A percentile compares a stretch with the other conserved stretches of the same genome.
Conservation (phyloP, 1,140 invertebrate genomes). For the Harpegnathos saltator region DNA sequence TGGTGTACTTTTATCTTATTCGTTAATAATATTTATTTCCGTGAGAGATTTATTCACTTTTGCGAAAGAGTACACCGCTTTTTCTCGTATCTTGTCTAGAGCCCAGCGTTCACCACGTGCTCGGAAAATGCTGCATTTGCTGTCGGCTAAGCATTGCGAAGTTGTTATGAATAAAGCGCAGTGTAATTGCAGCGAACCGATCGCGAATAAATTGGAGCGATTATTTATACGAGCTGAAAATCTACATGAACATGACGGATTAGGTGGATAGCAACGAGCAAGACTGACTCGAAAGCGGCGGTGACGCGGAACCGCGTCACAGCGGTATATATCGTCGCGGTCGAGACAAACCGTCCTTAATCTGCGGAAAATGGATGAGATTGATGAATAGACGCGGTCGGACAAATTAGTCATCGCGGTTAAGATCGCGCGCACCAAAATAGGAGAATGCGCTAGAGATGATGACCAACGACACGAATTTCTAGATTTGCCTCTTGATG, state of each 20-base stretch:
- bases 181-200: neutral
- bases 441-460: slow-evolving; percentile 10
- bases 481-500: neutral
- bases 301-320: slow-evolving; percentile 45
- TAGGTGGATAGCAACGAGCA: slow-evolving; percentile 28
- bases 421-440: slow-evolving; percentile 2
- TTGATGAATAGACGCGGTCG: slow-evolving; percentile 23
- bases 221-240: slow-evolving; percentile 7
- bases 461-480: neutral
- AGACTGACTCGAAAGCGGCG: slow-evolving; percentile 27
- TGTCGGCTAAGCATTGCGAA: neutral
- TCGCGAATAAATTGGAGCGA: slow-evolving; percentile 12
- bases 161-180: neutral
- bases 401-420: slow-evolving; percentile 54
- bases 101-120: too few species aligned
- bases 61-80: too few species aligned
- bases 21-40: too few species aligned
- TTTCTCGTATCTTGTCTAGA: too few species aligned
- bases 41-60: too few species aligned
- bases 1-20: too few species aligned
- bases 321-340: slow-evolving; percentile 15
- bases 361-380: slow-evolving; percentile 40
- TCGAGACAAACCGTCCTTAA: slow-evolving; percentile 26
- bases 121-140: slow-evolving; percentile 3
- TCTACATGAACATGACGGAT: slow-evolving; percentile 29